Evolutionary conservation across 2,888 invertebrate genomes (phyloP), one percentile per base, ranked within the genome.

Genomic region (Eupithecia abbreviata): DNA sequence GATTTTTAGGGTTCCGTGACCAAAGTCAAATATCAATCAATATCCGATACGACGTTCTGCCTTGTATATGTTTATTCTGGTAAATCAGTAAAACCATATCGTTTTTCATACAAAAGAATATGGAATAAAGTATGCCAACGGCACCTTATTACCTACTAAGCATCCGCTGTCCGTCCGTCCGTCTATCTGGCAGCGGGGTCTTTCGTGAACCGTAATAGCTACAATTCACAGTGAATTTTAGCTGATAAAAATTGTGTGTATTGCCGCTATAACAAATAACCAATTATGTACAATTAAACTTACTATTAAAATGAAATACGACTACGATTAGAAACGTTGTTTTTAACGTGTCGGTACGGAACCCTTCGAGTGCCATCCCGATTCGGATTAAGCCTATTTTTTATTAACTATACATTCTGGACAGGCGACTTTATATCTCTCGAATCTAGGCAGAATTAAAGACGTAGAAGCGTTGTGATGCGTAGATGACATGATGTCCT

Each of bases 401-500:
- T 62, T 62, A 62, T 62, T 10, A 10, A 18, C 18, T 55, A 2
- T n/a, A 55, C n/a, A 18, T 1, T 18, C 58, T 7, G 30, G 15
- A 15, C 2, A 15, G 6, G 2, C 15, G 13, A 66, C 15, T 42
- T 42, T 12, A 66, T 66, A 18, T 15, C 66, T 66, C 15, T 66
- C 7, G 2, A 41, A 18, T 12, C 66, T 42, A 66, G 15, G 71
- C 62, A 72, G 71, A 74, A 71, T 42, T 62, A 68, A 13, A 45
- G 72, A 72, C 73, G 71, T 13, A 42, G 49, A 74, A 66, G 76
- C 70, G 51, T 51, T 66, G 67, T 74, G 79, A 74, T 15, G 71
- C 67, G 67, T 58, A 73, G 67, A 76, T 79, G 70, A 76, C 71
- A 71, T 69, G 70, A 71, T 69, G 70, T 77, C 72, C 77, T 74